A percentile compares a stretch with the other conserved stretches of the same genome.
Conservation (phyloP, 2,797 vertebrate species). For the Bovichtus diacanthus region DNA sequence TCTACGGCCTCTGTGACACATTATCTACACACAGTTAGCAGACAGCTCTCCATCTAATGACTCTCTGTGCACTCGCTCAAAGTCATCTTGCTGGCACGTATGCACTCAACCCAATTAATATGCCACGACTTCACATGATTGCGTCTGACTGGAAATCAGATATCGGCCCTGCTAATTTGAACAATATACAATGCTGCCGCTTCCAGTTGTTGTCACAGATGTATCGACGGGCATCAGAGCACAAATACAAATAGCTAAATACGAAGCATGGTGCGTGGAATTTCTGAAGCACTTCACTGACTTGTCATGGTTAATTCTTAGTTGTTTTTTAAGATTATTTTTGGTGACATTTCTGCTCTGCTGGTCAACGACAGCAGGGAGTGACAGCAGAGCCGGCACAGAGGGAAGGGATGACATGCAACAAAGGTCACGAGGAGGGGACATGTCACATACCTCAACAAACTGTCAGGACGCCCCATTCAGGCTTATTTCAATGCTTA, state of each 20-base stretch:
- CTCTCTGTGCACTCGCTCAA: slow-evolving; percentile 43
- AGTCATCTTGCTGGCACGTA: slow-evolving; percentile 56
- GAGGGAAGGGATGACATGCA: slow-evolving; percentile 73
- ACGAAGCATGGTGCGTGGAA: background rate
- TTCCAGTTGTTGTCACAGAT: slow-evolving; percentile 64
- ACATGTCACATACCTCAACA: slow-evolving; percentile 56
- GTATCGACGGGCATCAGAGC: slow-evolving; percentile 45
- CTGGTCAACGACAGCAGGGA: slow-evolving; percentile 52
- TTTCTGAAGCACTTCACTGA: slow-evolving; percentile 57
- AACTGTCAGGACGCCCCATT: slow-evolving; percentile 53
- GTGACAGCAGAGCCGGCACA: slow-evolving; percentile 58
- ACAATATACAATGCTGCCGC: slow-evolving; percentile 53
- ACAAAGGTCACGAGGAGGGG: slow-evolving; percentile 71
- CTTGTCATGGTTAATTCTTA: slow-evolving; percentile 67
- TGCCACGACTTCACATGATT: slow-evolving; percentile 46
- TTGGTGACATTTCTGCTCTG: slow-evolving; percentile 74
- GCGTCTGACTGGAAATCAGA: slow-evolving; percentile 57
- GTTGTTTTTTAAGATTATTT: slow-evolving; percentile 59
- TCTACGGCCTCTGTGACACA: slow-evolving; percentile 40
- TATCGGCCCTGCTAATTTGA: slow-evolving; percentile 52
- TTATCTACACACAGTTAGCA: slow-evolving; percentile 48
- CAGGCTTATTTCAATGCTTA: slow-evolving; percentile 39
- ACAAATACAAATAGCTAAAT: slow-evolving; percentile 38
- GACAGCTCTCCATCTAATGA: slow-evolving; percentile 55
- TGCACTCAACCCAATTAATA: slow-evolving; percentile 70